phyloP scores from a whole-genome alignment of 2,113 vertebrate species.

The Alligator sinensis region DNA sequence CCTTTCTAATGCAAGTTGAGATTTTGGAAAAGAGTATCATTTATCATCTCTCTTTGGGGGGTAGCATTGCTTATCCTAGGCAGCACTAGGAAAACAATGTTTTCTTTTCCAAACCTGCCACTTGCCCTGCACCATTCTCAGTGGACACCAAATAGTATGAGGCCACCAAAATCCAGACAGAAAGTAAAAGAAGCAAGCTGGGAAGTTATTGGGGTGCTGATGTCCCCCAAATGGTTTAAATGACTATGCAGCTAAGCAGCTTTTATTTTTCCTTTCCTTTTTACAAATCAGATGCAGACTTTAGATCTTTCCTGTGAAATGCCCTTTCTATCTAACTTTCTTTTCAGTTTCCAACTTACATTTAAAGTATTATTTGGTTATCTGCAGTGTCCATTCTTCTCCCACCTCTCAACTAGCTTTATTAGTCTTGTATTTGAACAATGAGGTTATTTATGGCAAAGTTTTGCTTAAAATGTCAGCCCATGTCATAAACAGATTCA shows the following conservation, averaged over 20 bases:
- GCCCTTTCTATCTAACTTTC: neutral
- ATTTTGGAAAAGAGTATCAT: too few species aligned
- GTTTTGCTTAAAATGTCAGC: neutral
- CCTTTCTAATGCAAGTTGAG: neutral
- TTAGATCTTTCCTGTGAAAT: neutral
- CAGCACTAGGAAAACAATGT: neutral
- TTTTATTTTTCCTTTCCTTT: neutral
- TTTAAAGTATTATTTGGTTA: neutral
- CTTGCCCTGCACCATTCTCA: neutral
- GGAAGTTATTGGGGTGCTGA: neutral
- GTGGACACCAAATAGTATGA: neutral
- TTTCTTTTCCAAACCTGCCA: neutral
- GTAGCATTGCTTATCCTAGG: too few species aligned
- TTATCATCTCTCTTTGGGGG: too few species aligned
- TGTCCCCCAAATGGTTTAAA: neutral
- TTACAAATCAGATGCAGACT: neutral
- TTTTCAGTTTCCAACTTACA: neutral
- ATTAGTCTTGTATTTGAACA: neutral
- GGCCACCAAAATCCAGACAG: neutral
- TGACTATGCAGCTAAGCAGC: neutral
- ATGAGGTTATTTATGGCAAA: neutral
- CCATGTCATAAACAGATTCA: conserved; percentile 22
- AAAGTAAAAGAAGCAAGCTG: neutral
- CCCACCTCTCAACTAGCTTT: neutral
- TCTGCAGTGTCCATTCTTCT: neutral